These are phyloP conservation scores for Sylvia borin DNA, from an alignment of 2,797 vertebrate species.

Conservation along the genomic window DNA sequence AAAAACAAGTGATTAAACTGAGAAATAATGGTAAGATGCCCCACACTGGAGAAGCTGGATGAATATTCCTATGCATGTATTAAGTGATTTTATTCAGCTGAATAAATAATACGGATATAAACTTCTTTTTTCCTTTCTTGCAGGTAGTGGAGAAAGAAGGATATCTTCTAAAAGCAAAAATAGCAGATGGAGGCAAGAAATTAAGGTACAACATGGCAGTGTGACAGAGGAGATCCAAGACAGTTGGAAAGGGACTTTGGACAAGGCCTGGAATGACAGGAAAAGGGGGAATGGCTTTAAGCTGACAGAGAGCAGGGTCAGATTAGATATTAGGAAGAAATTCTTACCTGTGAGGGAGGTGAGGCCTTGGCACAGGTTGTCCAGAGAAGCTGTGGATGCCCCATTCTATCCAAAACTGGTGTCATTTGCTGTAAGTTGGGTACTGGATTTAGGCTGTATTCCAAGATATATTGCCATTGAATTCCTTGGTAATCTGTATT, in stretches of 20 bases:
- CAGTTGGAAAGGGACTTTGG: not conserved
- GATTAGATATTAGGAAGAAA: not conserved
- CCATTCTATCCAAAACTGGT: not conserved
- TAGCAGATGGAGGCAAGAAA: constrained; percentile 92
- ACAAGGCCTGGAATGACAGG: not conserved
- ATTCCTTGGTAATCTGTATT: not conserved
- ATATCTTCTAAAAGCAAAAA: constrained; percentile 91
- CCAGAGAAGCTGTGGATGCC: not conserved
- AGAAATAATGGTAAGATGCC: not conserved
- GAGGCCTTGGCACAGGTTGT: not conserved
- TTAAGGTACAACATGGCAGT: constrained; percentile 76
- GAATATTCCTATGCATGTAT: not conserved
- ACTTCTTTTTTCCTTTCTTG: not conserved
- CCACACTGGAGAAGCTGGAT: not conserved
- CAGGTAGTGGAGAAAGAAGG: constrained; percentile 87
- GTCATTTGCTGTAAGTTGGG: not conserved
- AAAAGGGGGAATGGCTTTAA: not conserved
- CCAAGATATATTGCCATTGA: not conserved
- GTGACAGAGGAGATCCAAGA: not conserved
- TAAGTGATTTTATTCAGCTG: not conserved
- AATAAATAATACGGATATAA: not conserved
- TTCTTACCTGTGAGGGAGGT: not conserved
- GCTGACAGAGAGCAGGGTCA: not conserved
- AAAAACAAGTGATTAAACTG: not conserved
- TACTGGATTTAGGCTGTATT: not conserved